Evolutionary conservation across 2,797 vertebrate genomes (phyloP).

Genomic region (Phyllotis vaccarum): DNA sequence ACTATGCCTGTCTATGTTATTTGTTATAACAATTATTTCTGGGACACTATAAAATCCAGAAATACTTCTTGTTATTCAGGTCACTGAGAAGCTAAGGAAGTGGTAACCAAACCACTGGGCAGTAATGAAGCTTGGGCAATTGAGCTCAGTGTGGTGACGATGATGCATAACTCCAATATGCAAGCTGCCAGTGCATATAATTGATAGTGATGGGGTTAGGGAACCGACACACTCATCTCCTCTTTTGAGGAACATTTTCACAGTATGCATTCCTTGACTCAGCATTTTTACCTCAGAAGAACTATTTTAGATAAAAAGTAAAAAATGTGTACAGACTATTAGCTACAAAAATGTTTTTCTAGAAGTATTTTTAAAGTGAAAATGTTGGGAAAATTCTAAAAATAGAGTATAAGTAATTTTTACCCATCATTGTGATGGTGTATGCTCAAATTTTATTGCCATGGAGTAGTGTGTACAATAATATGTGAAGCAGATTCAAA

Average conservation of each 20-base stretch:
- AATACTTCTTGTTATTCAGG: background rate
- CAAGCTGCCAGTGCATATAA: background rate
- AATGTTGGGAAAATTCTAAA: constrained; percentile 39
- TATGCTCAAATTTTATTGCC: constrained; percentile 17
- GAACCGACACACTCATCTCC: background rate
- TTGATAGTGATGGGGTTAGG: background rate
- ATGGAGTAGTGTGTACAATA: background rate
- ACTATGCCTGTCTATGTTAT: background rate
- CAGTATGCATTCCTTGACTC: background rate
- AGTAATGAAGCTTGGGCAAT: background rate
- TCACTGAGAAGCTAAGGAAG: constrained; percentile 40
- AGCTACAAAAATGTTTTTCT: constrained; percentile 18
- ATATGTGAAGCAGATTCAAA: constrained; percentile 35
- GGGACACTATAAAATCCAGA: background rate
- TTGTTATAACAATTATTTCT: constrained; percentile 37
- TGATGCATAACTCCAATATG: background rate
- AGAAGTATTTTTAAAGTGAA: constrained; percentile 52
- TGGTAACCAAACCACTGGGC: background rate
- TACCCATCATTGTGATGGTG: background rate
- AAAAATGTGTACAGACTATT: constrained; percentile 11
- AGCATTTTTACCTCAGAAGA: constrained; percentile 1
- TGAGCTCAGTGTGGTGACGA: background rate
- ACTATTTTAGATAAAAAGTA: constrained; percentile 43
- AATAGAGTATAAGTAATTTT: background rate
- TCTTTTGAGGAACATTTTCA: constrained; percentile 41